Conservation (phyloP, 2,113 vertebrate species). For the Lophotis ruficrista region DNA sequence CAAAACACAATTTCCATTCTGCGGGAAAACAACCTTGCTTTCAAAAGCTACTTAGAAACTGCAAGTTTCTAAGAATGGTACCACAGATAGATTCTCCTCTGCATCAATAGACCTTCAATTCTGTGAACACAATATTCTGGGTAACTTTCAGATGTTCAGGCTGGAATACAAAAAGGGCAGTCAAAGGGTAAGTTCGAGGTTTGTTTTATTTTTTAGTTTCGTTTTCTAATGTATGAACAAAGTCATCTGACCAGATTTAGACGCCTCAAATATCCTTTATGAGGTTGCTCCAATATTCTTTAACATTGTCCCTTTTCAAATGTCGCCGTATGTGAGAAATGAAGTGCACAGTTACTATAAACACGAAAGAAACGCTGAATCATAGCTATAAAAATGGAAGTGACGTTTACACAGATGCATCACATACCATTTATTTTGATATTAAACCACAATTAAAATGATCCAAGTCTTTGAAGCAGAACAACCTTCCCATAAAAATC, state of each 20-base stretch:
- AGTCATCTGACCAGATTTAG: neutral
- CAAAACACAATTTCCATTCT: neutral
- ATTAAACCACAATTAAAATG: neutral
- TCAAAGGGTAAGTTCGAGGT: neutral
- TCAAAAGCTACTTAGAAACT: neutral
- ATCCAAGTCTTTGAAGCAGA: neutral
- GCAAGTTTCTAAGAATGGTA: neutral
- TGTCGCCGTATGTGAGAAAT: neutral
- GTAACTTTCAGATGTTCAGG: neutral
- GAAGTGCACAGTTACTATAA: neutral
- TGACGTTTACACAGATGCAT: neutral
- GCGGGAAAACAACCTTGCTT: neutral
- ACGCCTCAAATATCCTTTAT: neutral
- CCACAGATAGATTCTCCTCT: neutral
- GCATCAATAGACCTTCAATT: neutral
- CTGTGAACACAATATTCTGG: rapidly evolving
- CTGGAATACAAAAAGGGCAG: neutral
- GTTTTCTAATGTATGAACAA: neutral
- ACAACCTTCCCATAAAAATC: neutral
- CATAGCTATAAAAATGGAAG: neutral
- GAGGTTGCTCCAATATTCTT: neutral
- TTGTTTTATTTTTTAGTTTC: neutral
- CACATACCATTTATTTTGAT: neutral
- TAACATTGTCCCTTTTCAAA: neutral
- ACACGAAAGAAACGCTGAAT: neutral